Conservation (phyloP, 2,113 vertebrate genomes). For the Solea senegalensis region DNA sequence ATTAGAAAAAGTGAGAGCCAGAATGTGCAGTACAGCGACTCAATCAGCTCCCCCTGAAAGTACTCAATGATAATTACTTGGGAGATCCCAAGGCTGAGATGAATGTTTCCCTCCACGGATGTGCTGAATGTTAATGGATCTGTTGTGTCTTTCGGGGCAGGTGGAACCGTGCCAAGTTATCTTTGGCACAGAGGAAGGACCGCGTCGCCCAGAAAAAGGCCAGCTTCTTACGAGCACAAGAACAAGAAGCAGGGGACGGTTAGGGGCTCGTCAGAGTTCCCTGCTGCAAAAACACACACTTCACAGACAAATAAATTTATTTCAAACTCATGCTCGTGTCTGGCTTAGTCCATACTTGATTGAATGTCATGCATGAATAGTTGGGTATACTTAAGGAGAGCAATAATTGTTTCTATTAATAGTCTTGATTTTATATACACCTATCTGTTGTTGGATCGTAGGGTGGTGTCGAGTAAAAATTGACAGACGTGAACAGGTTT, state of each 20-base stretch:
- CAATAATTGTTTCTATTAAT: background rate
- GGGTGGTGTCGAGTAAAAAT: background rate
- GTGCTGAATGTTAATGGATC: conserved; percentile 70
- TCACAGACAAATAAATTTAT: conserved; percentile 80
- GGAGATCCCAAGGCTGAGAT: background rate
- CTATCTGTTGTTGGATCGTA: background rate
- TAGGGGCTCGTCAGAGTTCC: conserved; percentile 66
- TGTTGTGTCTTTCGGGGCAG: conserved; percentile 73
- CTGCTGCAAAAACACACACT: conserved; percentile 8
- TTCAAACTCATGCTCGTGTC: conserved; percentile 47
- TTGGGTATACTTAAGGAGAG: background rate
- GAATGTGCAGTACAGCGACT: too few relatives aligned
- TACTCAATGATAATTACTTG: too few relatives aligned
- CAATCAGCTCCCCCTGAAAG: too few relatives aligned
- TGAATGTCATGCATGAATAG: background rate
- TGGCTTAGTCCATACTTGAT: background rate
- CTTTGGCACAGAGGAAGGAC: conserved; percentile 95
- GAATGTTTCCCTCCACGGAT: background rate
- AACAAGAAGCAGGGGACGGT: conserved; percentile 88
- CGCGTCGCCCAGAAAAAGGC: conserved; percentile 98
- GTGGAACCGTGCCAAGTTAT: conserved; percentile 97
- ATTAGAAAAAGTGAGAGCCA: too few relatives aligned
- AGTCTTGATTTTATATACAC: background rate
- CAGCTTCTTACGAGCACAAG: conserved; percentile 95
- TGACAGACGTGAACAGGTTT: background rate